These are phyloP conservation scores for Macaca mulatta DNA, from an alignment of 2,113 vertebrate species.

Conservation along the genomic window DNA sequence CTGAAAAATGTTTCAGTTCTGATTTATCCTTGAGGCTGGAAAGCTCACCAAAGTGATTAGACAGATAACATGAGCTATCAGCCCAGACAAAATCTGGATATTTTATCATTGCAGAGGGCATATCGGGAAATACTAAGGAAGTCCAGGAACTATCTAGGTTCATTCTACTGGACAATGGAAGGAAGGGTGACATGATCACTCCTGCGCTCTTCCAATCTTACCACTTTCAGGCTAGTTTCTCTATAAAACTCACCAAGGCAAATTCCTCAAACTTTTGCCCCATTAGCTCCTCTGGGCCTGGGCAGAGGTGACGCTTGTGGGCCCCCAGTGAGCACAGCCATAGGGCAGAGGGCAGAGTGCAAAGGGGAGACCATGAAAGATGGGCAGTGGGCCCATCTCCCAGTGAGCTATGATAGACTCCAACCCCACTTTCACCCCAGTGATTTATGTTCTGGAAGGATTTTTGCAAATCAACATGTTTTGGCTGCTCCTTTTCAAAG, in stretches of 20 bases:
- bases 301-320: not conserved
- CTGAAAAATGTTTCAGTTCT: not conserved
- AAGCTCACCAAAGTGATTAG: not conserved
- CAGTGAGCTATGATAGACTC: not conserved
- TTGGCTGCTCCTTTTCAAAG: constrained; percentile 43
- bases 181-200: not conserved
- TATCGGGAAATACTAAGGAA: not conserved
- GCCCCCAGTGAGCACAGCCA: accelerated
- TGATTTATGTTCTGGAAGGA: constrained; percentile 31
- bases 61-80: not conserved
- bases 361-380: not conserved
- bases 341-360: not conserved
- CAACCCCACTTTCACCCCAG: not conserved
- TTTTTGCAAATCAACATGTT: constrained; percentile 60
- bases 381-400: not conserved
- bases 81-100: not conserved
- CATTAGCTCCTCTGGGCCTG: not conserved
- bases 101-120: not conserved
- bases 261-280: not conserved
- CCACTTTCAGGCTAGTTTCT: not conserved
- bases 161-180: not conserved
- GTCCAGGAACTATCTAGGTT: not conserved
- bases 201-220: not conserved
- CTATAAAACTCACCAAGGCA: not conserved
- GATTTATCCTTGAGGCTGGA: not conserved